Base-by-base conservation (phyloP, 1,140 invertebrate species). In the Saccostrea glomerata region DNA sequence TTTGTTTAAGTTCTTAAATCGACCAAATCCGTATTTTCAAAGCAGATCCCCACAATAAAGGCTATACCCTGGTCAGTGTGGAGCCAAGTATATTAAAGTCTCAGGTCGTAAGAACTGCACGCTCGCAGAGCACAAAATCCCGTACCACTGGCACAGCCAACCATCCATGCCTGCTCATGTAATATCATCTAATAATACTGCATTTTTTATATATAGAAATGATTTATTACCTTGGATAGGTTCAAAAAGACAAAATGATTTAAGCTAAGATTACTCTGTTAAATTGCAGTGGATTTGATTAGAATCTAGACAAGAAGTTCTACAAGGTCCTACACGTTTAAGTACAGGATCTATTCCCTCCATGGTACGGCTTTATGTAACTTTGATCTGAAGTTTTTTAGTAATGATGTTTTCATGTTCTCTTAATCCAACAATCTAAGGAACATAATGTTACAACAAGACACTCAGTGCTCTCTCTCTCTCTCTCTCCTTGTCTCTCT, bases 1-100 rank as follows among this genome's bases (percentile, higher is more conserved):
- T 77, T 77, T 77, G 25, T 77, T 77, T 36, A 77, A 77, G 70
- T 77, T 77, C 70, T 77, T 77, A 77, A 36, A 77, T 77, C 70
- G 70, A 77, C 70, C 70, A 77, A 77, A 77, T 77, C 70, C 70
- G 23, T 77, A 63, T 30, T 77, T 77, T 77, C 70, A 77, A 77
- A 77, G 70, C 23, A 15, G n/a, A 77, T 30, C 70, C 4, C 70
- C 70, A 77, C 70, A 77, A 30, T 77, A 77, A 77, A 77, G 70
- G 30, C 70, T 30, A 77, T 77, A 77, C 30, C 25, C 70, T 77
- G 70, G 70, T 77, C 70, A 77, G 70, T 77, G 70, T 36, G 70
- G 70, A 77, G 70, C 70, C 70, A 77, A 30, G 70, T 30, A 77
- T 77, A 77, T 77, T 77, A 77, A 77, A 77, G 25, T 30, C 70